phyloP scores from a whole-genome alignment of 2,113 vertebrate genomes.

The Heliornis fulica region DNA sequence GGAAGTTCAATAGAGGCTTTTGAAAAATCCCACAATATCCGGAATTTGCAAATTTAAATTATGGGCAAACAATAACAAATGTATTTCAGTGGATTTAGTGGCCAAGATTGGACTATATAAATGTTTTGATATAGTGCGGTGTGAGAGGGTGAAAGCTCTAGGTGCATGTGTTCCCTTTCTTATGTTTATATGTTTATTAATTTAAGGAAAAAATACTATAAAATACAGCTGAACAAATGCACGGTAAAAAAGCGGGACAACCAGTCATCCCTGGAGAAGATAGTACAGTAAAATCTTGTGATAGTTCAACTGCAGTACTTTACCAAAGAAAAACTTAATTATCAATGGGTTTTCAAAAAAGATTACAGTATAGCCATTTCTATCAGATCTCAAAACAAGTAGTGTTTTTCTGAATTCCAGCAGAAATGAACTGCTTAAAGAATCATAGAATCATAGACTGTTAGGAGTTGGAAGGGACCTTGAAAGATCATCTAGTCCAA shows the following conservation, averaged over 20 bases:
- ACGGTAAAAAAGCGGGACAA: not conserved
- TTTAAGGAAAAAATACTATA: not conserved
- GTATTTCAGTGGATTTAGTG: not conserved
- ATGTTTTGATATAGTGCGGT: not conserved
- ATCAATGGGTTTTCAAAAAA: not conserved
- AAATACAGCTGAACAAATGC: not conserved
- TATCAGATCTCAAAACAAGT: not conserved
- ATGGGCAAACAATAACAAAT: not conserved
- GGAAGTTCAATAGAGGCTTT: not conserved
- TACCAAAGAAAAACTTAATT: not conserved
- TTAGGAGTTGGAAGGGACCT: too few relatives aligned
- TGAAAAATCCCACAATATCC: not conserved
- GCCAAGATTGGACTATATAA: not conserved
- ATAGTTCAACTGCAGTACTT: not conserved
- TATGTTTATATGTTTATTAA: not conserved
- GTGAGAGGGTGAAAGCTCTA: not conserved
- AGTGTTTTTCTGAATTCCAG: not conserved
- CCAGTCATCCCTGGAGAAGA: not conserved
- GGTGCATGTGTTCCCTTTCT: not conserved
- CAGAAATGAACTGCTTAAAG: not conserved
- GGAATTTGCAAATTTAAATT: not conserved
- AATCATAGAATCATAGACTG: too few relatives aligned
- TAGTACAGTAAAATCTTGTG: not conserved
- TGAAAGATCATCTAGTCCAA: too few relatives aligned
- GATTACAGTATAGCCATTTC: not conserved